Percentiles rank a stretch among this genome's conserved stretches.
phyloP scores from a whole-genome alignment of 2,113 vertebrate genomes.

The Colinus virginianus region DNA sequence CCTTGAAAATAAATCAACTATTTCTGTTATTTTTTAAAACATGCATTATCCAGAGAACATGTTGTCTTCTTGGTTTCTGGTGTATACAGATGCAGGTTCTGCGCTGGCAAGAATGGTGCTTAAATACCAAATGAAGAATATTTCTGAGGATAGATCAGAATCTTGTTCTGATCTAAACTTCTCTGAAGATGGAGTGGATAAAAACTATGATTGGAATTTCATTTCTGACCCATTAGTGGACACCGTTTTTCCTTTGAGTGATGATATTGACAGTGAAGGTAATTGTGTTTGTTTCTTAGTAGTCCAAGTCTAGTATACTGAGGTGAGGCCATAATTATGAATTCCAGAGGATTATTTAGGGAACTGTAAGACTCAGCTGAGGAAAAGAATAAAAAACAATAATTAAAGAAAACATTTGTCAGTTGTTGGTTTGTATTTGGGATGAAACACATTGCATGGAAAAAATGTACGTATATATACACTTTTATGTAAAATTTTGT shows the following conservation, averaged over 20 bases:
- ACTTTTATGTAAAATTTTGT: background rate
- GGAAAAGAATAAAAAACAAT: background rate
- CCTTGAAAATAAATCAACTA: background rate
- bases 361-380: background rate
- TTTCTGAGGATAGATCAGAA: slow-evolving; percentile 55
- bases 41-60: background rate
- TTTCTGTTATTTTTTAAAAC: background rate
- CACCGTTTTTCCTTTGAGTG: slow-evolving; percentile 76
- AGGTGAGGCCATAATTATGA: background rate
- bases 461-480: background rate
- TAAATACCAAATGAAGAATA: slow-evolving; percentile 81
- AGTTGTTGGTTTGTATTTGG: background rate
- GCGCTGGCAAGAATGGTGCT: slow-evolving; percentile 85
- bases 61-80: background rate
- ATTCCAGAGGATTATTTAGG: background rate
- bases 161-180: slow-evolving; percentile 69
- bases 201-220: slow-evolving; percentile 84
- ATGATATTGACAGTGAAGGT: slow-evolving; percentile 93
- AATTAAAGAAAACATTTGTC: background rate
- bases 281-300: slow-evolving; percentile 6
- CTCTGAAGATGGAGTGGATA: slow-evolving; percentile 82
- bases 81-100: slow-evolving; percentile 81
- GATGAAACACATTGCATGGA: background rate
- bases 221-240: slow-evolving; percentile 82
- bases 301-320: background rate